Percentiles rank a stretch among this genome's conserved stretches.
phyloP scores from a whole-genome alignment of 2,888 invertebrate species.

The Slavum lentiscoides region DNA sequence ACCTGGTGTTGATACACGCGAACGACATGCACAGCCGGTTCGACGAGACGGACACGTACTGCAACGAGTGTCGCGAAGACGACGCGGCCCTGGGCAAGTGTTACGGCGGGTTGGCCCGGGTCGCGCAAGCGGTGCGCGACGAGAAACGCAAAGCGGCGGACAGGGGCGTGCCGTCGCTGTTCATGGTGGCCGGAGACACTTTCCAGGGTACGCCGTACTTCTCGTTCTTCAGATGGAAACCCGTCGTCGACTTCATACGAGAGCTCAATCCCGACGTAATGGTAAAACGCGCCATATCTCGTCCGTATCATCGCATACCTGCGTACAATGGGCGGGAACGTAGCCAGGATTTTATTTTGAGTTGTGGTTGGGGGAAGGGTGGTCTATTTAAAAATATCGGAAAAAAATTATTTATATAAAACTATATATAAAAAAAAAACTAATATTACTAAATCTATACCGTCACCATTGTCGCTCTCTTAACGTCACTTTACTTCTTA shows the following conservation, averaged over 20 bases:
- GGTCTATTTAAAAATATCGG: too few relatives aligned
- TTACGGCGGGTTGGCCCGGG: conserved; percentile 84
- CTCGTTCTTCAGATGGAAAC: conserved; percentile 77
- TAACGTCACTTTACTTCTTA: too few relatives aligned
- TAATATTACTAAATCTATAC: too few relatives aligned
- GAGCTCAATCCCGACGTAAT: conserved; percentile 81
- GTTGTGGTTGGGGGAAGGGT: too few relatives aligned
- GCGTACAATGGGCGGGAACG: too few relatives aligned
- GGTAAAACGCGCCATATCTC: too few relatives aligned
- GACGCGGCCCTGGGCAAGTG: conserved; percentile 62
- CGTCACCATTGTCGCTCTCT: too few relatives aligned
- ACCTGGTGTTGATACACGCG: conserved; percentile 80
- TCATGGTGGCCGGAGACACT: conserved; percentile 89
- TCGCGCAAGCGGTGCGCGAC: conserved; percentile 64
- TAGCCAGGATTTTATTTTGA: too few relatives aligned
- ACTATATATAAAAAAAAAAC: too few relatives aligned
- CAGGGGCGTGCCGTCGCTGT: conserved; percentile 70
- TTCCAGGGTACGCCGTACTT: conserved; percentile 90
- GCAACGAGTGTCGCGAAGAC: conserved; percentile 66
- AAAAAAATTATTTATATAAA: too few relatives aligned
- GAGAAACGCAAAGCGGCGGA: conserved; percentile 62
- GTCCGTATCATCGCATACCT: too few relatives aligned
- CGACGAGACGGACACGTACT: conserved; percentile 66
- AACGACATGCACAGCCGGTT: conserved; percentile 84
- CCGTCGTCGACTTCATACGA: conserved; percentile 79